Evolutionary conservation across 2,113 vertebrate genomes (phyloP).

Genomic region (Murina feae): DNA sequence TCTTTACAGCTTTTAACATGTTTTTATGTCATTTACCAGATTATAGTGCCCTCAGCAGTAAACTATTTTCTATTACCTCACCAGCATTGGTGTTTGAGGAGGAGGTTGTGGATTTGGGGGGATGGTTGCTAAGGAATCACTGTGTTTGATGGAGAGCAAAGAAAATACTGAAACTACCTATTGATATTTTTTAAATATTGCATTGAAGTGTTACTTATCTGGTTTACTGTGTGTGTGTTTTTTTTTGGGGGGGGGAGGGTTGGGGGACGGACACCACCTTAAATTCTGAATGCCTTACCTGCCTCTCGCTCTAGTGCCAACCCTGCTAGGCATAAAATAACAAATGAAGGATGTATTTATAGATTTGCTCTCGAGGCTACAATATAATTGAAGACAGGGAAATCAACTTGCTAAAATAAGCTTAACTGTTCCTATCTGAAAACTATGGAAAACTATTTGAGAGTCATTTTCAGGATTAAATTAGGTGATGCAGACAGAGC

Average conservation of each 20-base stretch:
- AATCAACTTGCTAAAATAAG: not conserved
- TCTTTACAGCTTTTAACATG: not conserved
- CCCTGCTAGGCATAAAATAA: not conserved
- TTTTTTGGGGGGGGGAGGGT: not conserved
- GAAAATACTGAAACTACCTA: not conserved
- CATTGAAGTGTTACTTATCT: not conserved
- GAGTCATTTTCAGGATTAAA: not conserved
- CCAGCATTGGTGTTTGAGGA: not conserved
- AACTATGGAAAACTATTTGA: not conserved
- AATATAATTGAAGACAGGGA: slow-evolving; percentile 30
- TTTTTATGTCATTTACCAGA: not conserved
- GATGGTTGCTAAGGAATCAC: not conserved
- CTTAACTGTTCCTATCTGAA: not conserved
- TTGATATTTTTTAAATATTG: not conserved
- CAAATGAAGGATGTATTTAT: not conserved
- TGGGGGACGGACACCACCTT: not conserved
- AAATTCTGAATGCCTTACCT: not conserved
- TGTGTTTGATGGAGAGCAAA: not conserved
- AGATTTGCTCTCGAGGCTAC: not conserved
- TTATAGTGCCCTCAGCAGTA: not conserved
- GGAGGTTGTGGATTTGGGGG: not conserved
- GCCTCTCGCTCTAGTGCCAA: not conserved
- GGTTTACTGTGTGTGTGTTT: not conserved
- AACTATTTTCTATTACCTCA: not conserved
- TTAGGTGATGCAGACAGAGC: not conserved